Base-by-base conservation (phyloP, 2,113 vertebrate species). In the Pachycephala philippinensis region DNA sequence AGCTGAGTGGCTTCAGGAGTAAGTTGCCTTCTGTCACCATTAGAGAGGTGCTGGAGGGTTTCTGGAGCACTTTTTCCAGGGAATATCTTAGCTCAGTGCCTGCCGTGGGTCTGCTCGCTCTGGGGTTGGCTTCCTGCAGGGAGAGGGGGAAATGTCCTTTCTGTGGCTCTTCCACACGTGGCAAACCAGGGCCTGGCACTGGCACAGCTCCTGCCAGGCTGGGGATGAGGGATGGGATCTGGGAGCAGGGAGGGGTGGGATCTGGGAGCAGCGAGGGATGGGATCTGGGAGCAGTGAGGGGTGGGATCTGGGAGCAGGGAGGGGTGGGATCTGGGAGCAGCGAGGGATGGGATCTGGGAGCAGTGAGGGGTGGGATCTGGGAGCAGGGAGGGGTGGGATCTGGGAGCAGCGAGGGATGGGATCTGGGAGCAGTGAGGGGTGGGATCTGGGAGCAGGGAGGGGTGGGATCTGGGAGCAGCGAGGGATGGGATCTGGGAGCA, bases 331-430 rank as follows among this genome's bases (percentile, higher is more conserved):
- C 8, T 15, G 30, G 4, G 13, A 6, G 22, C n/a, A n/a, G n/a
- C n/a, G n/a, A n/a, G n/a, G n/a, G n/a, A n/a, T n/a, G n/a, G n/a
- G n/a, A n/a, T n/a, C n/a, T n/a, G n/a, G n/a, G n/a, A n/a, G n/a
- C n/a, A n/a, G n/a, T 6, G 53, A 0, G 2, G 57, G 53, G 1
- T 2, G 18, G 47, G 35, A 5, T 3, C 15, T 5, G 16, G 52
- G 49, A 9, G 35, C 44, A 35, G n/a, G 56, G n/a, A 2, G n/a
- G 31, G 11, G 19, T 10, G 30, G 35, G 35, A 1, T 28, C 8
- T 15, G 30, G 4, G 13, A 6, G 22, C n/a, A n/a, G n/a, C n/a
- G 53, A 0, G 2, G 57, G 53, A 2, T 2, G 18, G 47, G 35
- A 5, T 3, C 15, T 5, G 16, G 52, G 49, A 9, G 35, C 44